Conservation (phyloP, 2,888 invertebrate genomes). For the Hydraecia micacea region DNA sequence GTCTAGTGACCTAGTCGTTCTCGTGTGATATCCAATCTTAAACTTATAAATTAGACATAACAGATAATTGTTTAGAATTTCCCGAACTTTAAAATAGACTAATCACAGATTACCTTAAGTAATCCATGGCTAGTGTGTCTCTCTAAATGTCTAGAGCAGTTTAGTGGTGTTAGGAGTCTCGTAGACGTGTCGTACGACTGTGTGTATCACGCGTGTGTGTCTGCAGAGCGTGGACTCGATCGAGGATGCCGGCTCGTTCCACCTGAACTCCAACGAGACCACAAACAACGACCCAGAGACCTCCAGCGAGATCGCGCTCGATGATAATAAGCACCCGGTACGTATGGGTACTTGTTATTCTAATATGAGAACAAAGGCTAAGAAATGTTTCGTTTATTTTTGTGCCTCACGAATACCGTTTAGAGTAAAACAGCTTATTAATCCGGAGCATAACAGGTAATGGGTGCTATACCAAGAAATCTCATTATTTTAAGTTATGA, state of each 20-base stretch:
- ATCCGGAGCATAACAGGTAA: neutral
- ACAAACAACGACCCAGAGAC: constrained; percentile 93
- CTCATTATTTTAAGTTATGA: neutral
- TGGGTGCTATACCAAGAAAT: neutral
- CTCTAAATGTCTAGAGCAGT: constrained; percentile 31
- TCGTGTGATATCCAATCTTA: neutral
- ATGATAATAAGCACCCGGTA: constrained; percentile 93
- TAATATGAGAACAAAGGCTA: neutral
- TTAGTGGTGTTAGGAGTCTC: constrained; percentile 28
- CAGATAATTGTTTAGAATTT: neutral
- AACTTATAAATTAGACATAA: neutral
- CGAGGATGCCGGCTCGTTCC: constrained; percentile 94
- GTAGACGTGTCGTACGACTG: constrained; percentile 4
- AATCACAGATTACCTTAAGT: constrained; percentile 3
- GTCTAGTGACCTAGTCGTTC: constrained; percentile 1
- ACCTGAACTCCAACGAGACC: constrained; percentile 93
- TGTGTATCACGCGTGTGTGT: constrained; percentile 49
- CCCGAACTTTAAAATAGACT: neutral
- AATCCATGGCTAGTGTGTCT: constrained; percentile 23
- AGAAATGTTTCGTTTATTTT: neutral
- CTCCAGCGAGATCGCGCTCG: constrained; percentile 92
- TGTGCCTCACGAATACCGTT: neutral
- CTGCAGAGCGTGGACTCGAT: constrained; percentile 96
- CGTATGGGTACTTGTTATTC: constrained; percentile 60
- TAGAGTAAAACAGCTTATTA: neutral